Percentiles rank a stretch among this genome's conserved stretches.
Evolutionary conservation across 1,140 invertebrate species (phyloP).

Genomic region (Adoxophyes honmai): DNA sequence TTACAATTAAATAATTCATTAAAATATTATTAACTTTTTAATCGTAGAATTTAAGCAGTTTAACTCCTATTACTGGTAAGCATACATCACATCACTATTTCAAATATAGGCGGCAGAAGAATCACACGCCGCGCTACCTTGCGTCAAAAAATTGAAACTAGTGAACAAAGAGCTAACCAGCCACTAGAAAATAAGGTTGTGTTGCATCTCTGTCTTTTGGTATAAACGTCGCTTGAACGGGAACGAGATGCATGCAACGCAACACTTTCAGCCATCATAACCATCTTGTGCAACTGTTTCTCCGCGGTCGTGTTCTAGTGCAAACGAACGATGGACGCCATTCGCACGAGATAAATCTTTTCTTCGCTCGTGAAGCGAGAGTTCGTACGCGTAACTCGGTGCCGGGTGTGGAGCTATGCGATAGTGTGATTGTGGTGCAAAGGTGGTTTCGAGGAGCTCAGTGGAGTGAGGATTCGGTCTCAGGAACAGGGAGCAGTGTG

Average conservation of each 20-base stretch:
- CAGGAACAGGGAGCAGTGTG: constrained; percentile 78
- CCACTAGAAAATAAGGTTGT: constrained; percentile 73
- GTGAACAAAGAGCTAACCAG: constrained; percentile 72
- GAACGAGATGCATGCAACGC: constrained; percentile 53
- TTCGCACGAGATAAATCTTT: constrained; percentile 72
- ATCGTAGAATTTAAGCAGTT: not conserved
- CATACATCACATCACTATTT: constrained; percentile 6
- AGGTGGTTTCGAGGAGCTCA: constrained; percentile 45
- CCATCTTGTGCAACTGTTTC: constrained; percentile 77
- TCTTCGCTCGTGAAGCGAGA: constrained; percentile 53
- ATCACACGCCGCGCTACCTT: constrained; percentile 43
- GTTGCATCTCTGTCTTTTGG: constrained; percentile 63
- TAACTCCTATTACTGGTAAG: not conserved
- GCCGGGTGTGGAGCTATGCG: constrained; percentile 62
- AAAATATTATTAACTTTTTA: no score
- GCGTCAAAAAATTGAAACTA: constrained; percentile 43
- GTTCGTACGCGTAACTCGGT: constrained; percentile 41
- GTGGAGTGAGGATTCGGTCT: constrained; percentile 30
- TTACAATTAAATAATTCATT: no score
- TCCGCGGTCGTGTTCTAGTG: constrained; percentile 72
- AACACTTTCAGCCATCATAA: constrained; percentile 70
- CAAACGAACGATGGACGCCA: constrained; percentile 75
- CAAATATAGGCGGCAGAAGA: constrained; percentile 36
- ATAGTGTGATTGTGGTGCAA: constrained; percentile 41
- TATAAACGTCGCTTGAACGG: constrained; percentile 25